A percentile compares a stretch with the other conserved stretches of the same genome.
Conservation (phyloP, 30 jellyfish, hydroid and myxozoan genomes). For the Hydractinia echinata region DNA sequence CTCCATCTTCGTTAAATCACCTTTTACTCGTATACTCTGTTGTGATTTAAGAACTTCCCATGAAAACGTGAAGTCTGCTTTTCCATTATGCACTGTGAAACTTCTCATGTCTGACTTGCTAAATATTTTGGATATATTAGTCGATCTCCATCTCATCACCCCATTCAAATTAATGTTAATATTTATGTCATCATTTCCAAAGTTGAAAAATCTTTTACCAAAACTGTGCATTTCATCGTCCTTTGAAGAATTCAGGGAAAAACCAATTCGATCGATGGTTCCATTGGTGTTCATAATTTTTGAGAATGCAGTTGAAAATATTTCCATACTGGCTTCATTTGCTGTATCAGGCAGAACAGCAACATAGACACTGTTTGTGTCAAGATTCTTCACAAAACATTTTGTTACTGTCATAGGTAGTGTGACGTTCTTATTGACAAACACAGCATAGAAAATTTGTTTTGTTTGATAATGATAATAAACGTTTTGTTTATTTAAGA, state of each 20-base stretch:
- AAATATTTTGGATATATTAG: background rate
- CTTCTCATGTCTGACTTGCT: background rate
- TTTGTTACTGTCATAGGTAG: background rate
- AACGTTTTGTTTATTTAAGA: background rate
- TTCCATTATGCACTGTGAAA: background rate
- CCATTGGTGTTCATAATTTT: background rate
- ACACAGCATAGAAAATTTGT: background rate
- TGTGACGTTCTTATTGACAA: background rate
- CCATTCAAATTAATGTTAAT: background rate
- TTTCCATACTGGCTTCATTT: background rate
- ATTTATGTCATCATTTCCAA: background rate
- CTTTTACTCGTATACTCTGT: background rate
- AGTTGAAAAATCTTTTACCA: background rate
- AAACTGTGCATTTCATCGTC: background rate
- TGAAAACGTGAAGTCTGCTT: background rate
- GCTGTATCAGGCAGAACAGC: background rate
- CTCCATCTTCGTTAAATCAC: background rate
- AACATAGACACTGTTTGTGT: background rate
- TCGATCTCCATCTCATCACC: background rate
- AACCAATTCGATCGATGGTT: constrained; percentile 9
- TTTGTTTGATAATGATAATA: background rate
- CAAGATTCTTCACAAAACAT: background rate
- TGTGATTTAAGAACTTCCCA: background rate
- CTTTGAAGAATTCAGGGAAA: background rate
- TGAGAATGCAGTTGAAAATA: background rate